Evolutionary conservation across 2,888 invertebrate species (phyloP).

Genomic region (Formica aserva): DNA sequence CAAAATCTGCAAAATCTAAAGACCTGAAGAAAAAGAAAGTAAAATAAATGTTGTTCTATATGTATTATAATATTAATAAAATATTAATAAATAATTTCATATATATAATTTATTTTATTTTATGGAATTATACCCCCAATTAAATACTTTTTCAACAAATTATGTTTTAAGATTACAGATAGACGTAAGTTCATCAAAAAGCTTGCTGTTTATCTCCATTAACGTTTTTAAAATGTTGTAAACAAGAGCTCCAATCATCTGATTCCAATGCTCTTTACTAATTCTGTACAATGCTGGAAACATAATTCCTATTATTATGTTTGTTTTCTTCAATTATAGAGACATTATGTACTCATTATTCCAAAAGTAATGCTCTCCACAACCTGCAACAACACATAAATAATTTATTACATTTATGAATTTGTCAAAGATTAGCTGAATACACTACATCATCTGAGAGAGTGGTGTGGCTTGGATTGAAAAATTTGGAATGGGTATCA

Average conservation of each 20-base stretch:
- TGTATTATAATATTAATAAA: slow-evolving; percentile 61
- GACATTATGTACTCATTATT: slow-evolving; percentile 99
- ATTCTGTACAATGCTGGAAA: slow-evolving; percentile 99
- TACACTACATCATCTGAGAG: slow-evolving; percentile 93
- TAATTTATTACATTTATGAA: neutral
- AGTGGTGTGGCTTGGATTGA: slow-evolving; percentile 90
- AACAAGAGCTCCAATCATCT: slow-evolving; percentile 99
- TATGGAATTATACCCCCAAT: neutral
- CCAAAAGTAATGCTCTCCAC: slow-evolving; percentile 99
- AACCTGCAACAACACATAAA: slow-evolving; percentile 89
- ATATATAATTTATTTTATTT: neutral
- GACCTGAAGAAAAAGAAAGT: slow-evolving; percentile 41
- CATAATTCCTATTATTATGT: slow-evolving; percentile 99
- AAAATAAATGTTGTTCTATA: slow-evolving; percentile 10
- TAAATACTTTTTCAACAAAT: neutral
- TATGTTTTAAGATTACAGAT: neutral
- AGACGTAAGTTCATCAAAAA: slow-evolving; percentile 98
- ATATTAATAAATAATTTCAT: neutral
- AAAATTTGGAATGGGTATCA: no score
- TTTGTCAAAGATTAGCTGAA: neutral
- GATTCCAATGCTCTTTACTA: slow-evolving; percentile 99
- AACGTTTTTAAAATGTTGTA: slow-evolving; percentile 99
- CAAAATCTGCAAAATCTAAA: slow-evolving; percentile 44
- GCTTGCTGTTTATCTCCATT: slow-evolving; percentile 99
- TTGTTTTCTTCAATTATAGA: slow-evolving; percentile 98